Evolutionary conservation across 1,140 invertebrate species (phyloP).

Genomic region (Ectropis grisescens): DNA sequence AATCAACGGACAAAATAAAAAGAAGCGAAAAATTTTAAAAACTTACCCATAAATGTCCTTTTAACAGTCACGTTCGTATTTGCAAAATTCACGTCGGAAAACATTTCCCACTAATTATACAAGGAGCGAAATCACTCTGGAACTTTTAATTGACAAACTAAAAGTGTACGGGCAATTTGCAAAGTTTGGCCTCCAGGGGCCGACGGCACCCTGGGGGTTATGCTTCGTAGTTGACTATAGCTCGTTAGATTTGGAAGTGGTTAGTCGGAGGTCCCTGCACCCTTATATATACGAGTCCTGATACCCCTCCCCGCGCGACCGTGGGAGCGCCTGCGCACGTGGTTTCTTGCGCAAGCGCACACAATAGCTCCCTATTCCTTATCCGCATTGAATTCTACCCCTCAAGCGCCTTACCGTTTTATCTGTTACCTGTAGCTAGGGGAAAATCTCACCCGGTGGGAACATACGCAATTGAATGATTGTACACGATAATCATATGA

Average conservation of each 20-base stretch:
- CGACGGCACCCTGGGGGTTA: slow-evolving; percentile 36
- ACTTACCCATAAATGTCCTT: too few species aligned
- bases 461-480: slow-evolving; percentile 52
- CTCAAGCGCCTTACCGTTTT: slow-evolving; percentile 50
- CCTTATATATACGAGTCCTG: slow-evolving; percentile 44
- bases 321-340: slow-evolving; percentile 59
- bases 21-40: too few species aligned
- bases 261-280: slow-evolving; percentile 13
- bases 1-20: too few species aligned
- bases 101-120: slow-evolving; percentile 18
- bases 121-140: slow-evolving; percentile 38
- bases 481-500: slow-evolving; percentile 35
- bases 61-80: too few species aligned
- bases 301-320: slow-evolving; percentile 36
- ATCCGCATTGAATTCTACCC: slow-evolving; percentile 50
- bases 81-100: too few species aligned
- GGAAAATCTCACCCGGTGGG: slow-evolving; percentile 56
- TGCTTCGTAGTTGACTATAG: slow-evolving; percentile 38
- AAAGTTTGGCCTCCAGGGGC: slow-evolving; percentile 31
- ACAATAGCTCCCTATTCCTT: slow-evolving; percentile 57
- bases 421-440: slow-evolving; percentile 58
- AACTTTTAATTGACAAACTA: slow-evolving; percentile 43
- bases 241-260: slow-evolving; percentile 39
- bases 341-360: slow-evolving; percentile 52
- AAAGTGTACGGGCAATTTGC: slow-evolving; percentile 14